Evolutionary conservation across 1,140 invertebrate species (phyloP).

Genomic region (Heliconius congener): DNA sequence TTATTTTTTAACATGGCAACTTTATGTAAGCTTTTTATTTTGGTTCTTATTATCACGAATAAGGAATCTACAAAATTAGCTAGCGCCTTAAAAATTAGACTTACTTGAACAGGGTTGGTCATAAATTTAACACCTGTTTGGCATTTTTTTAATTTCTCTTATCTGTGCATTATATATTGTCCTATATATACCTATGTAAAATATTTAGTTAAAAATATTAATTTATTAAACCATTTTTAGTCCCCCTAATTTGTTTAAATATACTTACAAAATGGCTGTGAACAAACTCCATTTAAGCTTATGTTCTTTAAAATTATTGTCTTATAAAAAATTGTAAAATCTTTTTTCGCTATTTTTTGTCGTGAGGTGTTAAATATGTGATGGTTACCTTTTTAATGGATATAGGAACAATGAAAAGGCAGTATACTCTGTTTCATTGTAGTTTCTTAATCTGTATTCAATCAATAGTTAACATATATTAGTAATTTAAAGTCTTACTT

Average conservation of each 20-base stretch:
- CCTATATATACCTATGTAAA: no score
- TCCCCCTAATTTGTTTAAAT: not conserved
- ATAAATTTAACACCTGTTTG: constrained; percentile 2
- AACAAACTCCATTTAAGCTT: constrained; percentile 8
- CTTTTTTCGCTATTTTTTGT: not conserved
- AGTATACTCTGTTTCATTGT: not conserved
- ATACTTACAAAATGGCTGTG: constrained; percentile 10
- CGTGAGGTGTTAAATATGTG: not conserved
- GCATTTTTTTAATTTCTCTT: not conserved
- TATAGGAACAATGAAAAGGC: not conserved
- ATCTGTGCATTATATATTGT: not conserved
- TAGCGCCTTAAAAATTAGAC: not conserved
- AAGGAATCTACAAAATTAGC: constrained; percentile 5
- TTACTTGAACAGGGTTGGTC: constrained; percentile 6
- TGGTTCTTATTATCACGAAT: not conserved
- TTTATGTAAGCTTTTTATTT: not conserved
- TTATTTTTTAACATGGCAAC: not conserved
- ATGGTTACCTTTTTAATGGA: not conserved
- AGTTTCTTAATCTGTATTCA: not conserved
- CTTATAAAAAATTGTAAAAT: not conserved
- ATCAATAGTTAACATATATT: not conserved
- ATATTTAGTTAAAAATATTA: not conserved
- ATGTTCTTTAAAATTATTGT: not conserved
- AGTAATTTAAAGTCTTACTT: not conserved
- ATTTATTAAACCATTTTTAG: not conserved